A percentile compares a stretch with the other conserved stretches of the same genome.
phyloP scores from a whole-genome alignment of 2,797 vertebrate species.

The Mycteria americana region DNA sequence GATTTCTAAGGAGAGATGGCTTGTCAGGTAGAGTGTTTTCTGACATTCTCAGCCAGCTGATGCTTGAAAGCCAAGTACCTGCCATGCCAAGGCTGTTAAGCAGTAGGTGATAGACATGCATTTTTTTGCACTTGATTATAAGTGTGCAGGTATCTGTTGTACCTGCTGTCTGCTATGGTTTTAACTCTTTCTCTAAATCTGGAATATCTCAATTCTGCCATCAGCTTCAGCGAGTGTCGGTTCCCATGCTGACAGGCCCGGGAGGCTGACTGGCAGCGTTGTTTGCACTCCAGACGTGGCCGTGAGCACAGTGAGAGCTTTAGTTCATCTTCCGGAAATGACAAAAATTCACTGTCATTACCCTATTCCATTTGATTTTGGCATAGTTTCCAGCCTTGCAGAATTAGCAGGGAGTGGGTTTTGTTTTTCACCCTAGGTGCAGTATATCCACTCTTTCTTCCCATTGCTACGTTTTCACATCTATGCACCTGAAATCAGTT shows the following conservation, averaged over 20 bases:
- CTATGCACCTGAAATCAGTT: neutral
- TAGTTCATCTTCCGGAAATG: neutral
- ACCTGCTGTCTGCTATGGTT: constrained; percentile 40
- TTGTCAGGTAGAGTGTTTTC: constrained; percentile 18
- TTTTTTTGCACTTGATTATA: neutral
- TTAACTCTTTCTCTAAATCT: neutral
- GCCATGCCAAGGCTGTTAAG: neutral
- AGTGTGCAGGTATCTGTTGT: constrained; percentile 24
- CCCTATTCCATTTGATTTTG: neutral
- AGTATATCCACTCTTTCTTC: neutral
- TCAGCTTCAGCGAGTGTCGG: neutral
- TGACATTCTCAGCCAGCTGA: constrained; percentile 12
- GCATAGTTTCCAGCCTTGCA: neutral
- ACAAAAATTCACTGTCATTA: constrained; percentile 15
- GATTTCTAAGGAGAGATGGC: neutral
- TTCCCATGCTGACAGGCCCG: neutral
- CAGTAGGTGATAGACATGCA: neutral
- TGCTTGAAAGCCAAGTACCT: constrained; percentile 33
- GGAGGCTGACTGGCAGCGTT: constrained; percentile 1
- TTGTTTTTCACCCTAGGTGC: neutral
- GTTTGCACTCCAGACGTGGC: constrained; percentile 20
- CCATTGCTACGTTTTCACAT: neutral
- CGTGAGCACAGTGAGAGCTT: neutral
- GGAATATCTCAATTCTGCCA: neutral
- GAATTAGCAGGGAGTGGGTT: neutral